Base-by-base conservation (phyloP, 2,888 invertebrate genomes). In the Ormyrus thymus region DNA sequence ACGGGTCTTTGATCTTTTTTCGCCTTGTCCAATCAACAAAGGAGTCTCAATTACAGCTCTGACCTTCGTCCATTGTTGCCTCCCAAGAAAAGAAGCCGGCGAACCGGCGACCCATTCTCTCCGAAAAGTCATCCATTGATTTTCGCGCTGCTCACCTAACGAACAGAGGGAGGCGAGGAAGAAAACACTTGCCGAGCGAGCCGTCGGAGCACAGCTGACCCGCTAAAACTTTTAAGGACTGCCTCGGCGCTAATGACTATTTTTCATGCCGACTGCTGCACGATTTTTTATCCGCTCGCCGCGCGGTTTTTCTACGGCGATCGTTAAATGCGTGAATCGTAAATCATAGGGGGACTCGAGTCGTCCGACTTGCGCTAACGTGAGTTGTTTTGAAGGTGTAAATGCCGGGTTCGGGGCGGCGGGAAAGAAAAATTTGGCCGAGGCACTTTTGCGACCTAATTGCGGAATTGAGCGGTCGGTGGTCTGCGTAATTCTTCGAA, bases 191-290 rank as follows among this genome's bases (percentile, higher is more conserved):
- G 29, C 61, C 62, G 43, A 46, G 48, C 7, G 15, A 7, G 13
- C 46, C 62, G 50, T 56, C 79, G 71, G 10, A 46, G 75, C 55
- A 56, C 82, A 82, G 80, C 78, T 82, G 80, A 80, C 73, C 75
- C 72, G 48, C 76, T 62, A 71, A 79, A 75, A 46, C 68, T 76
- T 78, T 72, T 68, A 80, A 72, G 69, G 72, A 55, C 62, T 9
- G 51, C 68, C 69, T 58, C 15, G 13, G 11, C 65, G 76, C 69
- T 80, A 80, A 80, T 80, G 80, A 80, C 80, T 76, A 80, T 72
- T 80, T 80, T 77, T 76, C 76, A 80, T 55, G 64, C 69, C 58
- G 46, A 48, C 50, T 29, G 53, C 46, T 56, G 51, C 7, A 58
- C 13, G 61, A 66, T 69, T 64, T 70, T 78, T 69, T 75, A 46